phyloP scores from a whole-genome alignment of 1,140 invertebrate species.

The Drosophila chauvacae region DNA sequence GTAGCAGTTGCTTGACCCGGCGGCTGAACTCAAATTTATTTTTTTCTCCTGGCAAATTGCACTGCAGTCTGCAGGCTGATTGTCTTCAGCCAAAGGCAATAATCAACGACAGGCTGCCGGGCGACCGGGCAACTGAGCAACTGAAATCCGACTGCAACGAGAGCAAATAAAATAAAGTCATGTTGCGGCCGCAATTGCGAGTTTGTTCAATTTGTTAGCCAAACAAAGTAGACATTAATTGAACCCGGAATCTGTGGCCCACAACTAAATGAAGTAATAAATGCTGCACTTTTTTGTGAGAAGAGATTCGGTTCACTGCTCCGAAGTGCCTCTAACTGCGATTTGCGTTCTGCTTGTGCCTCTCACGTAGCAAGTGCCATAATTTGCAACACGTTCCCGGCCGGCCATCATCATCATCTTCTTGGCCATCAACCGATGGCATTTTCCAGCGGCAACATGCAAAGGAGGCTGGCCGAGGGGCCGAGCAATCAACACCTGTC shows the following conservation, averaged over 20 bases:
- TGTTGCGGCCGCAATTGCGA: slow-evolving; percentile 67
- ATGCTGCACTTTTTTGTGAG: slow-evolving; percentile 1
- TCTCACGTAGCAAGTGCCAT: slow-evolving; percentile 73
- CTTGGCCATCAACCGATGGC: slow-evolving; percentile 28
- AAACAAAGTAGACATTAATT: slow-evolving; percentile 78
- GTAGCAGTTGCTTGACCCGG: slow-evolving; percentile 80
- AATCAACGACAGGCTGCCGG: slow-evolving; percentile 52
- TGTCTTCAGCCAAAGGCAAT: slow-evolving; percentile 70
- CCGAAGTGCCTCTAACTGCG: slow-evolving; percentile 10
- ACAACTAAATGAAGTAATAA: slow-evolving; percentile 59
- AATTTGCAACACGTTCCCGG: slow-evolving; percentile 76
- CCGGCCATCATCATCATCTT: slow-evolving; percentile 41
- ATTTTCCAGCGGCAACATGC: slow-evolving; percentile 44
- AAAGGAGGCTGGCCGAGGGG: slow-evolving; percentile 30
- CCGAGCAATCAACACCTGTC: slow-evolving; percentile 73
- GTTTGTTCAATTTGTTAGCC: slow-evolving; percentile 75
- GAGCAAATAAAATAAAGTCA: slow-evolving; percentile 69
- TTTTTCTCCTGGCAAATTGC: slow-evolving; percentile 71
- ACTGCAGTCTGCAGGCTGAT: slow-evolving; percentile 60
- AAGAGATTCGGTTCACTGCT: slow-evolving; percentile 17
- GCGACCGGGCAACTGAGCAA: neutral
- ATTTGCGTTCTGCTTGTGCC: slow-evolving; percentile 20
- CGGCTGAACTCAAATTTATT: slow-evolving; percentile 77
- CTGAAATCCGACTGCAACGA: slow-evolving; percentile 15
- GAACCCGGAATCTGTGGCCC: slow-evolving; percentile 64